Evolutionary conservation across 1,140 invertebrate species (phyloP).

Genomic region (Onthophagus taurus): DNA sequence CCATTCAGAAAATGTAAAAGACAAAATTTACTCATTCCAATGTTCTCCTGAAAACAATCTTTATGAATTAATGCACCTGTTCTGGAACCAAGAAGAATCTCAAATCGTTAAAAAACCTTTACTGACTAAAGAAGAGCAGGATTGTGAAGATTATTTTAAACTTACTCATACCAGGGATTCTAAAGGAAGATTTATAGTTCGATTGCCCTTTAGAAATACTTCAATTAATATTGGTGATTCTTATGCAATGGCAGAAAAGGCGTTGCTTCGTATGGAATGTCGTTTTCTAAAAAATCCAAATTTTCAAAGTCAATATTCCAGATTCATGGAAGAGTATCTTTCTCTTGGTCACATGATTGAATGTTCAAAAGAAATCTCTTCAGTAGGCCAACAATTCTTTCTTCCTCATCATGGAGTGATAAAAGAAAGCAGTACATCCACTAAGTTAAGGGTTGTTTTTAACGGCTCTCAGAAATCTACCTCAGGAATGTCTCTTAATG

Average conservation of each 20-base stretch:
- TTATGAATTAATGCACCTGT: no score
- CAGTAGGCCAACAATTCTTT: neutral
- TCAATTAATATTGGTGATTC: neutral
- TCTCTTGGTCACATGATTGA: neutral
- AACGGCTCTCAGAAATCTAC: conserved; percentile 7
- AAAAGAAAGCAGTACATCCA: conserved; percentile 10
- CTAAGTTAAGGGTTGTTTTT: conserved; percentile 11
- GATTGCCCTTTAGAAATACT: neutral
- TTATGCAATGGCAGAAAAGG: neutral
- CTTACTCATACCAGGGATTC: neutral
- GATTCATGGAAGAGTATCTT: conserved; percentile 1
- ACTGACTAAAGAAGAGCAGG: neutral
- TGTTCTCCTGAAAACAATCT: no score
- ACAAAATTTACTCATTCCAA: no score
- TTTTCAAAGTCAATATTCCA: neutral
- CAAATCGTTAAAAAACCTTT: no score
- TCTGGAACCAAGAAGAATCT: no score
- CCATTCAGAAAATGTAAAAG: no score
- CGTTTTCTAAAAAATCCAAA: neutral
- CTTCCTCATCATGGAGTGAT: conserved; percentile 14
- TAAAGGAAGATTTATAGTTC: neutral
- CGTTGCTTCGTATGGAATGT: neutral
- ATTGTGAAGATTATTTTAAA: conserved; percentile 1
- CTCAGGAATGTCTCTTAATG: conserved; percentile 1
- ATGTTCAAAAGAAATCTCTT: neutral